These are phyloP conservation scores for Cossypha polioptera DNA, from an alignment of 2,797 vertebrate species.

Conservation along the genomic window DNA sequence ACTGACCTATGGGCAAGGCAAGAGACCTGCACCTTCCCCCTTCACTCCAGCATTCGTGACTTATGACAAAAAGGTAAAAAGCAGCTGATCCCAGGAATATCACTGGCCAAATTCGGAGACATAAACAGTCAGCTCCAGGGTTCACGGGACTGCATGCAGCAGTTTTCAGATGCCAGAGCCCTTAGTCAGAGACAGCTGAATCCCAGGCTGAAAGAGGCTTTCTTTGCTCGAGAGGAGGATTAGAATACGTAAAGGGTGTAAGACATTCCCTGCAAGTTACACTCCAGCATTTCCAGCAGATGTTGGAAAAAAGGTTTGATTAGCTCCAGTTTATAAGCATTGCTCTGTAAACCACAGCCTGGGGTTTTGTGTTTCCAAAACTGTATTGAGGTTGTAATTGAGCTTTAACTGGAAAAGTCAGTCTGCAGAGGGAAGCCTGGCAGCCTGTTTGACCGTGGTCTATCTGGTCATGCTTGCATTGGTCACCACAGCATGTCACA, in stretches of 20 bases:
- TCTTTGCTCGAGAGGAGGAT: constrained; percentile 63
- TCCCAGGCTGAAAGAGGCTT: constrained; percentile 65
- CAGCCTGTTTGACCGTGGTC: background rate
- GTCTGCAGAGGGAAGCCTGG: background rate
- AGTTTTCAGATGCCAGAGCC: constrained; percentile 65
- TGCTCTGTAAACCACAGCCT: background rate
- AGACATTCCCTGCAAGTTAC: constrained; percentile 54
- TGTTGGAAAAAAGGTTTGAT: constrained; percentile 15
- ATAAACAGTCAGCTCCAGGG: constrained; percentile 51
- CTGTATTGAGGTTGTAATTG: background rate
- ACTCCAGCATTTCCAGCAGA: constrained; percentile 39
- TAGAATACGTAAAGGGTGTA: constrained; percentile 37
- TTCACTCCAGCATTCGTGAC: constrained; percentile 88
- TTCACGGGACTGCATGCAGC: constrained; percentile 45
- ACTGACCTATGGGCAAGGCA: constrained; percentile 71
- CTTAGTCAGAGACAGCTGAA: constrained; percentile 73
- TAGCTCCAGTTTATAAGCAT: background rate
- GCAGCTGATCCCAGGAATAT: constrained; percentile 26
- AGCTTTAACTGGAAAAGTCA: background rate
- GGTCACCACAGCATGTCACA: background rate
- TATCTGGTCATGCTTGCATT: background rate
- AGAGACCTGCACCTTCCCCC: constrained; percentile 28
- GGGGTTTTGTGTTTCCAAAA: background rate
- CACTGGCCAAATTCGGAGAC: background rate
- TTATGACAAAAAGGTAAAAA: constrained; percentile 93